Base-by-base conservation (phyloP, 2,888 invertebrate genomes). In the Acleris holmiana region DNA sequence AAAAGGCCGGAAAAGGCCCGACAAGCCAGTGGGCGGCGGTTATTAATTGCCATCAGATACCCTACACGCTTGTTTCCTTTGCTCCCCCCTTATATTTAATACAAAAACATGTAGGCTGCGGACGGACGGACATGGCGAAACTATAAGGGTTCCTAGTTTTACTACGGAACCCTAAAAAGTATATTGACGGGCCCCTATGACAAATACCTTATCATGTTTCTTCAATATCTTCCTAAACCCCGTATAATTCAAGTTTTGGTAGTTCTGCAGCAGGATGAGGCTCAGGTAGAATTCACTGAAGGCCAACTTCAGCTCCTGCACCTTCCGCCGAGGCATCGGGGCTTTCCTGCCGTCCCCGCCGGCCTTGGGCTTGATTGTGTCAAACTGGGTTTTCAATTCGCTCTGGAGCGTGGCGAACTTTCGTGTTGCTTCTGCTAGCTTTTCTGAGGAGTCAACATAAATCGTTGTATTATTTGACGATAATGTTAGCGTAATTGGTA, bases 191-290 rank as follows among this genome's bases (percentile, higher is more conserved):
- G 29, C 1, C 3, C 3, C 23, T 53, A 65, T 54, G 53, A 23
- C 23, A 17, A 62, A 62, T 86, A 98, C 98, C 95, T 99, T 99
- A 89, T 99, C 99, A 85, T 99, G 99, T 88, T 99, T 99, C 88
- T 99, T 99, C 69, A 99, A 94, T 81, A 99, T 99, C 91, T 99
- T 99, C 69, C 99, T 94, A 93, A 99, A 99, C 1, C 99, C 99
- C 3, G 99, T 99, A 80, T 98, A 98, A 91, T 99, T 99, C 61
- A 99, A 93, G 85, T 98, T 99, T 90, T 99, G 99, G 85, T 99
- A 99, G 85, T 99, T 99, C 89, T 99, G 99, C 67, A 99, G 93
- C 17, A 99, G 93, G 75, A 99, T 98, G 56, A 99, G 93, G 79
- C 98, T 98, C 49, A 99, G 93, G 86, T 99, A 99, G 91, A 99